These are phyloP conservation scores for Drosophila dunni DNA, from an alignment of 1,140 invertebrate genomes.

Conservation along the genomic window DNA sequence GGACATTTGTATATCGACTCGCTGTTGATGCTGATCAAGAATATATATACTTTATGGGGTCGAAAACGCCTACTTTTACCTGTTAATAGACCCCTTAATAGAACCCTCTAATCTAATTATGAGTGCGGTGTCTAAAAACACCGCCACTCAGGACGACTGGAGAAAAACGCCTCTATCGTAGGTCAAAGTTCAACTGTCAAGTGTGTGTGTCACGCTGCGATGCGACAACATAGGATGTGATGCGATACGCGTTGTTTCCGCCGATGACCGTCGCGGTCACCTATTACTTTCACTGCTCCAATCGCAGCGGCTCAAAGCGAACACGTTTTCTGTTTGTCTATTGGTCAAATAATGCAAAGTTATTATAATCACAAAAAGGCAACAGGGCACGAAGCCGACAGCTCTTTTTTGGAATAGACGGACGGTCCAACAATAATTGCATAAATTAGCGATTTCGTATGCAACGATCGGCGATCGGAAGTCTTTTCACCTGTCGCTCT, in stretches of 20 bases:
- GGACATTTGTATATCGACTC: too few species aligned
- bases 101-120: too few species aligned
- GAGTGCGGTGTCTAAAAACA: too few species aligned
- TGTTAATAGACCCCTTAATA: too few species aligned
- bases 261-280: constrained; percentile 51
- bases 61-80: too few species aligned
- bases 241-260: constrained; percentile 23
- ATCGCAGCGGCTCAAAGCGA: constrained; percentile 34
- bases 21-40: too few species aligned
- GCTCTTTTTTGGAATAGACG: background rate
- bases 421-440: constrained; percentile 64
- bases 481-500: constrained; percentile 67
- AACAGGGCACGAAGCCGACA: constrained; percentile 18
- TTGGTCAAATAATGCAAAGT: constrained; percentile 57
- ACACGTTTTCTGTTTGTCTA: constrained; percentile 70
- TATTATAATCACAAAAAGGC: constrained; percentile 68
- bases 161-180: too few species aligned
- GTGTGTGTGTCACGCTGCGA: constrained; percentile 19
- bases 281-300: constrained; percentile 71
- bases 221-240: constrained; percentile 6
- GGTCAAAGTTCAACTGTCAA: too few species aligned
- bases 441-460: constrained; percentile 76
- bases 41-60: too few species aligned
- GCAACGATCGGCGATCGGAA: constrained; percentile 43
- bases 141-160: too few species aligned